Conservation (phyloP, 2,888 invertebrate genomes). For the Cyclophora albipunctata region DNA sequence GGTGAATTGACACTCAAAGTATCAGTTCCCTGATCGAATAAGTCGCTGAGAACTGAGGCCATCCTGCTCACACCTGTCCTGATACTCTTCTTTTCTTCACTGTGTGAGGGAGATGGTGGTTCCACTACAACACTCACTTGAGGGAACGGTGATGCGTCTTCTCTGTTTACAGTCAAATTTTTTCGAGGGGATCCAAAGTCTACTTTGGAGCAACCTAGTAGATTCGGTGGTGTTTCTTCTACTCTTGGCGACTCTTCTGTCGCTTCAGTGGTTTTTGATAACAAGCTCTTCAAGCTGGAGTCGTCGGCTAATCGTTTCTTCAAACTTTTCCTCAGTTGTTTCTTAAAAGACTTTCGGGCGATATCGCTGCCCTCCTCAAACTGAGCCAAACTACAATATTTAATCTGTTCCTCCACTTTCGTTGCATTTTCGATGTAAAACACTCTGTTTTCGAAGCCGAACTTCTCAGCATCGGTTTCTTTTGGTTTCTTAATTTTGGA, state of each 20-base stretch:
- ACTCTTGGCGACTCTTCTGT: conserved; percentile 39
- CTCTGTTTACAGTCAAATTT: conserved; percentile 9
- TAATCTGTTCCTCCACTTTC: conserved; percentile 76
- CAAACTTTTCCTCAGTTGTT: conserved; percentile 56
- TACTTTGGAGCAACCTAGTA: conserved; percentile 15
- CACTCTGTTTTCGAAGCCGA: conserved; percentile 83
- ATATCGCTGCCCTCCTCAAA: conserved; percentile 90
- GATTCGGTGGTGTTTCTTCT: conserved; percentile 18
- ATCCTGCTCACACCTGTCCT: conserved; percentile 57
- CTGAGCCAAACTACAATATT: conserved; percentile 86
- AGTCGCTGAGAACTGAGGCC: conserved; percentile 65
- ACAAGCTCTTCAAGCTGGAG: conserved; percentile 41
- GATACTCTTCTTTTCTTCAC: conserved; percentile 72
- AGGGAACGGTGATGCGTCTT: conserved; percentile 58
- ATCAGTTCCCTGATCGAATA: conserved; percentile 61
- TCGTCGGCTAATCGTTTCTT: conserved; percentile 58
- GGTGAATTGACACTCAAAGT: conserved; percentile 60
- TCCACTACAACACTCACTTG: conserved; percentile 84
- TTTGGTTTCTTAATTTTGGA: conserved; percentile 64
- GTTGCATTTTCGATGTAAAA: conserved; percentile 75
- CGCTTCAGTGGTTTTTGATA: conserved; percentile 52
- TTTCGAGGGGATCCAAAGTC: conserved; percentile 11
- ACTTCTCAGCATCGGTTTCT: conserved; percentile 70
- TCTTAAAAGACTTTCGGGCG: conserved; percentile 84
- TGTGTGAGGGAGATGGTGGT: conserved; percentile 82